These are phyloP conservation scores for Mormyrus lacerda DNA, from an alignment of 2,113 vertebrate species.

Conservation along the genomic window DNA sequence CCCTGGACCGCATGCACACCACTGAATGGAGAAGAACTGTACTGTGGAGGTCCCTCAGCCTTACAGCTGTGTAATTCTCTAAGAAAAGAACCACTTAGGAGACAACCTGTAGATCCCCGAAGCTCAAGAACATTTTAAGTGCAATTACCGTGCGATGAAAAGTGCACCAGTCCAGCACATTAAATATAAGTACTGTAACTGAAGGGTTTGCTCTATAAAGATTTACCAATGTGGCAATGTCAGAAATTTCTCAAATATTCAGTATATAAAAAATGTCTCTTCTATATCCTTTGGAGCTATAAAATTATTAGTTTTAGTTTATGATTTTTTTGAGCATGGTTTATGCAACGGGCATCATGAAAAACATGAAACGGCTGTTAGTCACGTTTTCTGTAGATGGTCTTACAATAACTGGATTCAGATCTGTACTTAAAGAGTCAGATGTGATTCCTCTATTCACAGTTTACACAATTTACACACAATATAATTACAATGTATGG, in stretches of 20 bases:
- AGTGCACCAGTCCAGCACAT: neutral
- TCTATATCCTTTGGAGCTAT: neutral
- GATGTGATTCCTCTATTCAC: neutral
- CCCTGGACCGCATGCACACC: neutral
- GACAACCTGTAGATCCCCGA: neutral
- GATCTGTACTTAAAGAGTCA: neutral
- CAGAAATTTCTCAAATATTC: neutral
- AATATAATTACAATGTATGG: neutral
- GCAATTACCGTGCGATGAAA: neutral
- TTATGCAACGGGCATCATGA: neutral
- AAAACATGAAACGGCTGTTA: neutral
- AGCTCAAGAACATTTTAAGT: conserved; percentile 5
- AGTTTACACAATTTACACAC: neutral
- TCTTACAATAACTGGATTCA: neutral
- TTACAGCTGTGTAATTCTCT: neutral
- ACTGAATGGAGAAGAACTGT: neutral
- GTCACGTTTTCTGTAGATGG: neutral
- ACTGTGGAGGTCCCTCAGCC: neutral
- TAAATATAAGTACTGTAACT: neutral
- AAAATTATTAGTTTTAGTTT: neutral
- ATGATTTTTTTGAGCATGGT: neutral
- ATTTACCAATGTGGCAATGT: neutral
- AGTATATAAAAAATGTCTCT: neutral
- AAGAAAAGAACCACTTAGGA: conserved; percentile 6
- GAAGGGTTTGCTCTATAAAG: neutral